Base-by-base conservation (phyloP, 2,797 vertebrate species). In the Serranus cabrilla region DNA sequence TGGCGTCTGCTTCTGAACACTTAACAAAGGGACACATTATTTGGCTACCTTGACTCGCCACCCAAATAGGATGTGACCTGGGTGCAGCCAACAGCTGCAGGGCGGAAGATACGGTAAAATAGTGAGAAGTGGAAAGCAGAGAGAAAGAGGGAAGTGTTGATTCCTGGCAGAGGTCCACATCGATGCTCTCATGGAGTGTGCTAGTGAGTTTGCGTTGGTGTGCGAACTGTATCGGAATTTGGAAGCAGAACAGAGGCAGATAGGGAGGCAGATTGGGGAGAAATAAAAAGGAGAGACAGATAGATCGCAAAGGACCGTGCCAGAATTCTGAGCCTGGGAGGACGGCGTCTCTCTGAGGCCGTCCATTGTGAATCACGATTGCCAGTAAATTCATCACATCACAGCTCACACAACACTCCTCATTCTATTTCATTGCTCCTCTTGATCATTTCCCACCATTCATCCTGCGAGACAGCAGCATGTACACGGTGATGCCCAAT, bases 231-330 rank as follows among this genome's bases (percentile, higher is more conserved):
- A 77, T 69, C 37, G 1, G 64, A 78, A 63, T 87, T 84, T 89
- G 82, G 83, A 89, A n/a, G 49, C 63, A 78, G 73, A 84, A 81
- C 67, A 76, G 72, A 89, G 71, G 70, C 58, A 65, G 73, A 67
- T 43, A 55, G 45, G 57, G 68, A 80, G 72, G 71, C 77, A 75
- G 70, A 88, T 55, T 71, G 73, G 31, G 60, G 68, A 27, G 66
- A 76, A 81, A 84, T 80, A 74, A 87, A 86, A 67, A 71, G 71
- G 63, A 82, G 71, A 60, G 59, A 62, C 52, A 55, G 66, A 76
- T 73, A 37, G 64, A 85, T 86, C 43, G 55, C 67, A 43, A 68
- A 69, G 63, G 66, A 71, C 65, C 60, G 13, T 71, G 82, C 73
- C 83, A 83, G 75, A 72, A 81, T 83, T 66, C 67, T n/a, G 43